phyloP scores from a whole-genome alignment of 2,888 invertebrate genomes.

The Flexamia atlantica region DNA sequence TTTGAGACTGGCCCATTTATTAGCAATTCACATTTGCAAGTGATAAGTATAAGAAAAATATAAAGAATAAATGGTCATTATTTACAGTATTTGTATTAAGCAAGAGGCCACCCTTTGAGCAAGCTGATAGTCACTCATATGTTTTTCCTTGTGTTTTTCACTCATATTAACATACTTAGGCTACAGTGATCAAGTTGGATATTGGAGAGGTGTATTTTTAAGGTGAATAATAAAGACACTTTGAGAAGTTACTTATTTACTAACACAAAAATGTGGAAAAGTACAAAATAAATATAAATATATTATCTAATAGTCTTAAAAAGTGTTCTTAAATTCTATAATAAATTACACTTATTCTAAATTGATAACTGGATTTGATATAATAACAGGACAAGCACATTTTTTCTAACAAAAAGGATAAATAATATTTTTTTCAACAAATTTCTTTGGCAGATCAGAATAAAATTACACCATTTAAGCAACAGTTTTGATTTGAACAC shows the following conservation, averaged over 20 bases:
- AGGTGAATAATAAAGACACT: too few relatives aligned
- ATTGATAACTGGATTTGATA: not conserved
- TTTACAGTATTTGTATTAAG: too few relatives aligned
- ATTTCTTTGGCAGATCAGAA: not conserved
- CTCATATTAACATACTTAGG: too few relatives aligned
- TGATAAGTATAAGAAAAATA: too few relatives aligned
- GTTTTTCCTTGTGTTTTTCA: too few relatives aligned
- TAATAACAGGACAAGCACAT: not conserved
- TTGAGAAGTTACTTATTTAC: constrained; percentile 11
- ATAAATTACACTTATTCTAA: constrained; percentile 47
- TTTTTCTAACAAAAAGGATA: not conserved
- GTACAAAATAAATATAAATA: constrained; percentile 47
- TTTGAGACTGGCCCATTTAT: too few relatives aligned
- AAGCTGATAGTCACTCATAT: too few relatives aligned
- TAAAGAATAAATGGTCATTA: too few relatives aligned
- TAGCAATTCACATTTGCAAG: too few relatives aligned
- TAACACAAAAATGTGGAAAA: constrained; percentile 44
- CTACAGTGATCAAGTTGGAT: too few relatives aligned
- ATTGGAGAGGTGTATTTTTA: too few relatives aligned
- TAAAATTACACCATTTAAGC: not conserved
- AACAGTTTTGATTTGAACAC: not conserved
- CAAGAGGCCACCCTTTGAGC: too few relatives aligned
- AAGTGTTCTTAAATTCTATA: constrained; percentile 35
- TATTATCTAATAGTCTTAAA: constrained; percentile 17
- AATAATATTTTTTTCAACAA: not conserved